phyloP scores from a whole-genome alignment of 2,888 invertebrate genomes.

The Calameuta pallipes region DNA sequence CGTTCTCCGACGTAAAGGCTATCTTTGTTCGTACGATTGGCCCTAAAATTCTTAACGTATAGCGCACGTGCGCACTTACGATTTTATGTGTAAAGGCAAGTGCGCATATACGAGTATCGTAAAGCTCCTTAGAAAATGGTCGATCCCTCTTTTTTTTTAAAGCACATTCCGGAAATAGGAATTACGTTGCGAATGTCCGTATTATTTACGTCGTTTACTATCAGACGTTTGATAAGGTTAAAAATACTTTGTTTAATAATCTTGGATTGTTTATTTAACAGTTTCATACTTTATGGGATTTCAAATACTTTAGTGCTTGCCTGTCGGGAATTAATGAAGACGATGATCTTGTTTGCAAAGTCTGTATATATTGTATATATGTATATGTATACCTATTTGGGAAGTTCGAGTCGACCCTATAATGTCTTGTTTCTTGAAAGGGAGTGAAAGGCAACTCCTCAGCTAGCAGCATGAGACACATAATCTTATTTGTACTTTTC shows the following conservation, averaged over 20 bases:
- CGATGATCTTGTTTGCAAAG: not conserved
- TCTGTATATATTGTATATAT: not conserved
- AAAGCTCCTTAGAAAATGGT: not conserved
- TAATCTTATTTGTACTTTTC: slow-evolving; percentile 51
- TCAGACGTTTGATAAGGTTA: not conserved
- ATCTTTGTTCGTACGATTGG: not conserved
- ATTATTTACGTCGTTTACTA: not conserved
- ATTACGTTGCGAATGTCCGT: not conserved
- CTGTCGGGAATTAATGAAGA: not conserved
- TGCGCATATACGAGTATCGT: not conserved
- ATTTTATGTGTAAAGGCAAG: not conserved
- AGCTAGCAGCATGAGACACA: slow-evolving; percentile 26
- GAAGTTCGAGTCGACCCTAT: not conserved
- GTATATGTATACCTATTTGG: not conserved
- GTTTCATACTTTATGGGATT: not conserved
- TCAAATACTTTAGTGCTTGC: no score
- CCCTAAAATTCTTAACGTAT: not conserved
- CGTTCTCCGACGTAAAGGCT: not conserved
- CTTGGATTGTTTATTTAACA: not conserved
- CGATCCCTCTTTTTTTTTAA: not conserved
- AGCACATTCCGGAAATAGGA: not conserved
- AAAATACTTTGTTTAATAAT: no score
- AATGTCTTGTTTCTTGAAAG: not conserved
- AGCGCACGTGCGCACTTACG: not conserved
- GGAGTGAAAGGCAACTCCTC: slow-evolving; percentile 39